Conservation (phyloP, 2,797 vertebrate species). For the Galagoides demidoff region DNA sequence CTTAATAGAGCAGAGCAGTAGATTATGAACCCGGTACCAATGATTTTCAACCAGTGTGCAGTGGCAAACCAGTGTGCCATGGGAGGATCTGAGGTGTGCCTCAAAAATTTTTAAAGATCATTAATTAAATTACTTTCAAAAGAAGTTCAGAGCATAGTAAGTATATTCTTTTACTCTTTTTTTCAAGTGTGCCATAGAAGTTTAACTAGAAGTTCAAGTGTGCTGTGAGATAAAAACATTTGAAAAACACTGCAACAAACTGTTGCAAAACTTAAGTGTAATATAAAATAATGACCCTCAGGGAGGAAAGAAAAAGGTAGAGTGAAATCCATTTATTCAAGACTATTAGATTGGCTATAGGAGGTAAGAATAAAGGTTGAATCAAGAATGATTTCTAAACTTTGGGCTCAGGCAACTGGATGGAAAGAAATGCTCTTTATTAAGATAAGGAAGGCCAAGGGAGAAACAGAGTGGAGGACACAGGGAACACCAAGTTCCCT, state of each 20-base stretch:
- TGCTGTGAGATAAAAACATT: too few species aligned
- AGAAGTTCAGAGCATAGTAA: too few species aligned
- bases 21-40: neutral
- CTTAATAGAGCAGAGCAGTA: neutral
- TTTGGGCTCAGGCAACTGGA: neutral
- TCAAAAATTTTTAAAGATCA: too few species aligned
- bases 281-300: neutral
- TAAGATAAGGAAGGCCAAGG: neutral
- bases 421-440: neutral
- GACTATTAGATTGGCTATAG: neutral
- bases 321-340: constrained; percentile 31
- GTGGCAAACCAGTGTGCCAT: too few species aligned
- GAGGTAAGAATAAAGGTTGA: constrained; percentile 13
- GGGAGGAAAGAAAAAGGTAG: neutral
- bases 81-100: too few species aligned
- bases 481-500: constrained; percentile 43
- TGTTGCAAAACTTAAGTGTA: neutral
- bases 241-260: neutral
- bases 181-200: too few species aligned
- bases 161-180: too few species aligned
- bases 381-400: constrained; percentile 34
- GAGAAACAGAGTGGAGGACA: neutral
- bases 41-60: too few species aligned
- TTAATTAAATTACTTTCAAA: too few species aligned
- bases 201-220: too few species aligned